Conservation (phyloP, 2,113 vertebrate species). For the Oncorhynchus nerka region DNA sequence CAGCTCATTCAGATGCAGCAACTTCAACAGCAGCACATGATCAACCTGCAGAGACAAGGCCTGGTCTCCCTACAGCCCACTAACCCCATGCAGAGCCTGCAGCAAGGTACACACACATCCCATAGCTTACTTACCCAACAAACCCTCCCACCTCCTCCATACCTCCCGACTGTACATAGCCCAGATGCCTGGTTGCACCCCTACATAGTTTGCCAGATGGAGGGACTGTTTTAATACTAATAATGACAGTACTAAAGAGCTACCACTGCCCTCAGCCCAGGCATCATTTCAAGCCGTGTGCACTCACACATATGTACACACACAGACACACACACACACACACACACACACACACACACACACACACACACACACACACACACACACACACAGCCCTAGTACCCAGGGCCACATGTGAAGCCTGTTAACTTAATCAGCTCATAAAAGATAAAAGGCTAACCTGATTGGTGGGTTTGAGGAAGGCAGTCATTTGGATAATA, state of each 20-base stretch:
- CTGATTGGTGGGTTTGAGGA: conserved; percentile 74
- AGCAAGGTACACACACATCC: conserved; percentile 81
- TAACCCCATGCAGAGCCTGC: conserved; percentile 89
- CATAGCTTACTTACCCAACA: too few species aligned
- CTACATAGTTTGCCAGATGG: too few species aligned
- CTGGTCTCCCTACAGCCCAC: conserved; percentile 91
- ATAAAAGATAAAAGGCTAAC: conserved; percentile 75
- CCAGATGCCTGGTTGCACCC: too few species aligned
- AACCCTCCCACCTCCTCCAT: too few species aligned
- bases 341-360: too few species aligned
- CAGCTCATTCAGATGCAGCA: conserved; percentile 99
- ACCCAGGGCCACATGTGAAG: conserved; percentile 67
- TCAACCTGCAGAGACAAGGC: conserved; percentile 97
- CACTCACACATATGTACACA: background rate
- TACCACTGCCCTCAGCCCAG: too few species aligned
- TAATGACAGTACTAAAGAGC: too few species aligned
- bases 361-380: background rate
- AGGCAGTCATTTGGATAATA: conserved; percentile 81
- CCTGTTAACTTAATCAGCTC: conserved; percentile 80
- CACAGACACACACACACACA: background rate
- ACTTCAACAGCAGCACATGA: conserved; percentile 97
- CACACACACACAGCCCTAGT: conserved; percentile 27
- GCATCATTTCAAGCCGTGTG: too few species aligned
- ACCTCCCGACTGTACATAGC: too few species aligned
- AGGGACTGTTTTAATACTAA: too few species aligned